These are phyloP conservation scores for Meliscaeva auricollis DNA, from an alignment of 2,888 invertebrate species.

Conservation along the genomic window DNA sequence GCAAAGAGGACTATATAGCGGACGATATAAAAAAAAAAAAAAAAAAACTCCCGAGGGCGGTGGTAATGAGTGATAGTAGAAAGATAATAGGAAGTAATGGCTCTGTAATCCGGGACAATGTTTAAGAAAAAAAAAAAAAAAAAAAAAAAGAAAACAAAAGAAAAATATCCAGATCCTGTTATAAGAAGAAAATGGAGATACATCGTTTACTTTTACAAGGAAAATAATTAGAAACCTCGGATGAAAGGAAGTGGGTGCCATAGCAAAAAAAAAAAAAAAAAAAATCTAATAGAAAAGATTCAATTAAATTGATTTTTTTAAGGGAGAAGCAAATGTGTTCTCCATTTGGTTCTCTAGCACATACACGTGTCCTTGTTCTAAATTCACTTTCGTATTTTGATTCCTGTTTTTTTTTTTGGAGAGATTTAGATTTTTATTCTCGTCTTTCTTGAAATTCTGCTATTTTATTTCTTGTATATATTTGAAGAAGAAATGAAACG, in stretches of 20 bases:
- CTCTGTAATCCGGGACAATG: slow-evolving; percentile 69
- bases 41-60: slow-evolving; percentile 1
- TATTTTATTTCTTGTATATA: background rate
- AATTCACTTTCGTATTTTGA: slow-evolving; percentile 54
- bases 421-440: too few relatives aligned
- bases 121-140: slow-evolving; percentile 30
- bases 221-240: slow-evolving; percentile 52
- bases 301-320: slow-evolving; percentile 49
- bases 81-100: slow-evolving; percentile 73
- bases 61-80: slow-evolving; percentile 64
- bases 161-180: slow-evolving; percentile 9
- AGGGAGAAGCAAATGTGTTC: slow-evolving; percentile 23
- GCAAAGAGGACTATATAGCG: slow-evolving; percentile 3
- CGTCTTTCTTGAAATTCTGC: slow-evolving; percentile 30
- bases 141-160: background rate
- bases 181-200: slow-evolving; percentile 5
- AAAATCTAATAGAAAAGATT: slow-evolving; percentile 16
- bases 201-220: slow-evolving; percentile 18
- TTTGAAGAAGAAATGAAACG: slow-evolving; percentile 18
- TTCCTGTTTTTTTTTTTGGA: too few relatives aligned
- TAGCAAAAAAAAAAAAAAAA: background rate
- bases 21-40: slow-evolving; percentile 12
- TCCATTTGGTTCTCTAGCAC: background rate
- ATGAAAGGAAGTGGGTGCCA: slow-evolving; percentile 4
- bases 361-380: slow-evolving; percentile 55